Evolutionary conservation across 2,113 vertebrate genomes (phyloP), one percentile per base, ranked within the genome.

Genomic region (Phylloscopus whistleri): DNA sequence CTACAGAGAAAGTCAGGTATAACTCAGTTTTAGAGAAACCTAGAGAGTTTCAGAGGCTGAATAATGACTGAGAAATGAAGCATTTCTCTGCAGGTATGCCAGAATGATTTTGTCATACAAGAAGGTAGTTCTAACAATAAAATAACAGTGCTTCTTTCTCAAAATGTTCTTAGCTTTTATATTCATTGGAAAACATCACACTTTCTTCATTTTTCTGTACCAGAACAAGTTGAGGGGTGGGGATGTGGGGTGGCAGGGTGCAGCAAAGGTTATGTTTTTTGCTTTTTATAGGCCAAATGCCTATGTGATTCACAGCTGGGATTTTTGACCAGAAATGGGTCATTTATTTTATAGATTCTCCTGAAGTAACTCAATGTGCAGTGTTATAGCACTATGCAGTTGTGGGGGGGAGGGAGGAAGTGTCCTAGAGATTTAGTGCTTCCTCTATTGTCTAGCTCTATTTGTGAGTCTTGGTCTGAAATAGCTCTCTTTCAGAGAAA

Each of bases 301-400:
- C 77, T 60, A 3, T 70, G 30, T 87, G 58, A 63, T 73, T 91
- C 89, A 66, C 63, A 82, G 78, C 67, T 91, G 89, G 77, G 81
- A 77, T 91, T 95, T 96, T 79, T 62, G 59, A 93, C 43, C 35
- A 86, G 70, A 95, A 95, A 56, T 74, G 33, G 90, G 90, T 95
- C 63, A 92, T 80, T 90, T 70, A 44, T 79, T 94, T 93, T 77
- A 80, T 67, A 90, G 79, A 74, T 78, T 93, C 48, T 86, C 46
- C 74, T 83, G 64, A 74, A 90, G 68, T 64, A 92, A 90, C 90
- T 88, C 41, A 41, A 4, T 62, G 46, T 87, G n/a, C 6, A 8
- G 11, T 91, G 48, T 79, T 93, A 59, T 0, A 83, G 68, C 33
- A 51, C 90, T 81, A 2, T 21, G 59, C 79, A 77, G 7, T 48